Percentiles rank a stretch among this genome's conserved stretches.
phyloP scores from a whole-genome alignment of 1,140 invertebrate genomes.

The Rhagoletis zephyria region DNA sequence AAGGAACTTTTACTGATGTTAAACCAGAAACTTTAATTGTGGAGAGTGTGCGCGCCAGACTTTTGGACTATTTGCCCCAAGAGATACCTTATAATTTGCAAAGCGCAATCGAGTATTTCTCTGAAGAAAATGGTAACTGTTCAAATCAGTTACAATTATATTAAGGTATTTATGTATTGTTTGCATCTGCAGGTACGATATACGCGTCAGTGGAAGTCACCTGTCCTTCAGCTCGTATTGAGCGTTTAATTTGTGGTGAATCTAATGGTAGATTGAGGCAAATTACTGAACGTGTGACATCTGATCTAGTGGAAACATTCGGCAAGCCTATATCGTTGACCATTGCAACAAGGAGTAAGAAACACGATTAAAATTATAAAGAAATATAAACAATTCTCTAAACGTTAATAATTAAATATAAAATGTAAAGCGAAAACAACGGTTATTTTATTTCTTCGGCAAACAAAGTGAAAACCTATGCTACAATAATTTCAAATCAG shows the following conservation, averaged over 20 bases:
- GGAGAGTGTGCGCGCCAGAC: constrained; percentile 83
- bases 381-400: not conserved
- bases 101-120: constrained; percentile 80
- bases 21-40: constrained; percentile 80
- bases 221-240: constrained; percentile 77
- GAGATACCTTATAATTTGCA: constrained; percentile 87
- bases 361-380: not conserved
- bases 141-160: not conserved
- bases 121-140: constrained; percentile 72
- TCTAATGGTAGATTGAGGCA: constrained; percentile 79
- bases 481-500: constrained; percentile 81
- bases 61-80: constrained; percentile 84
- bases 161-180: not conserved
- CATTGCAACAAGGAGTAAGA: constrained; percentile 63
- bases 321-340: constrained; percentile 71
- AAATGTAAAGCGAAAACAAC: too few species aligned
- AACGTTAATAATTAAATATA: not conserved
- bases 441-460: not conserved
- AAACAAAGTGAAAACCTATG: not conserved
- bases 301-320: constrained; percentile 72
- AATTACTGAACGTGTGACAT: constrained; percentile 77
- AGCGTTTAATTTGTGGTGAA: constrained; percentile 79
- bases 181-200: constrained; percentile 75
- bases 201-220: constrained; percentile 78
- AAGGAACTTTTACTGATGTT: constrained; percentile 81